Base-by-base conservation (phyloP, 2,797 vertebrate genomes). In the Sebastes reedi region DNA sequence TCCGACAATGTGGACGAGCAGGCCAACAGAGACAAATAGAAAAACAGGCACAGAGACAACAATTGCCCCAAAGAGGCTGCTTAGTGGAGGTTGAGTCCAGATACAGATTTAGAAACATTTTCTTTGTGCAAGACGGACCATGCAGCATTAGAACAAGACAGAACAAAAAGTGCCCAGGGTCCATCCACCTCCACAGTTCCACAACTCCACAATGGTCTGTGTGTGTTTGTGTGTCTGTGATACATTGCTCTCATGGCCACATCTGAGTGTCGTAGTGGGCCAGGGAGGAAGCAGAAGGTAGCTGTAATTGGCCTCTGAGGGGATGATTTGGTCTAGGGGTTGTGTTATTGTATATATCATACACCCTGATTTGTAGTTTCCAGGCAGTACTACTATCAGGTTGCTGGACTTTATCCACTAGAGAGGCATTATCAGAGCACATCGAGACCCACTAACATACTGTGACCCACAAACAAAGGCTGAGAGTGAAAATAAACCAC, bases 301-400 rank as follows among this genome's bases (percentile, higher is more conserved):
- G 64, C 78, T 88, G 75, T 92, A 95, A 94, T 94, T 93, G 91
- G 90, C 82, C 87, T 81, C 91, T 56, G 67, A 89, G 92, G 91
- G 88, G 68, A 87, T 88, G 86, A 88, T 91, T 88, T 89, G 50
- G 74, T 70, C 60, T 25, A 34, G 18, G 65, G 42, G 62, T 80
- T 87, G 79, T 86, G 65, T 77, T 74, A 46, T 60, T 79, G 80
- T 73, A 54, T 54, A 66, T 34, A 77, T 61, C 46, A 32, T 29
- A 62, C 54, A 74, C 25, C 42, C 64, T 34, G 66, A 74, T 74
- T 72, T 78, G 68, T 61, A 58, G 75, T 87, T 64, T 62, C 32
- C 64, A 75, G 32, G 79, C 25, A 79, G 67, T 54, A 12, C 24
- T 72, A 60, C 9, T 11, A 12, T 79, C 72, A 65, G 13, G 3